Percentiles rank a stretch among this genome's conserved stretches.
Evolutionary conservation across 2,797 vertebrate genomes (phyloP).

Genomic region (Lacerta agilis): DNA sequence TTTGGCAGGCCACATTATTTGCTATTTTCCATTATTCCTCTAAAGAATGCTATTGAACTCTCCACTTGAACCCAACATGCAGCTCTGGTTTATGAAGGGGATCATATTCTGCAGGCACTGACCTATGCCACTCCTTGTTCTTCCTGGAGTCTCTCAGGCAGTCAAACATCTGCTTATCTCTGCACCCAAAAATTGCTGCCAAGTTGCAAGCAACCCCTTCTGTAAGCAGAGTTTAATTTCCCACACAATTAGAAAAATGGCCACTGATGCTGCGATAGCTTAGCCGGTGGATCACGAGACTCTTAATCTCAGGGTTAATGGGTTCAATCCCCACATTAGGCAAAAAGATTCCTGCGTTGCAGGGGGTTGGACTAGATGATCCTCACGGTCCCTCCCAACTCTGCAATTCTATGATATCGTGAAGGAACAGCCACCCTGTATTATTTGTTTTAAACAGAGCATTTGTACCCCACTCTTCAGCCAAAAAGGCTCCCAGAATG

Average conservation of each 20-base stretch:
- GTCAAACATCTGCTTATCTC: background rate
- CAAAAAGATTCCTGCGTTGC: no score
- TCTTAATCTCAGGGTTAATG: no score
- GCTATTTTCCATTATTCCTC: background rate
- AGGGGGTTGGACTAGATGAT: no score
- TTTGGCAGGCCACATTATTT: background rate
- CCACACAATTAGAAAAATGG: background rate
- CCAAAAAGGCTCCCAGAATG: no score
- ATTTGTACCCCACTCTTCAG: no score
- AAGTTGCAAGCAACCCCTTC: background rate
- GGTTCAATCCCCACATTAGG: no score
- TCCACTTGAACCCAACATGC: background rate
- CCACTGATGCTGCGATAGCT: background rate
- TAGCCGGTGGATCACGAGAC: no score
- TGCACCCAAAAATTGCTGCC: background rate
- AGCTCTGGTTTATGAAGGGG: background rate
- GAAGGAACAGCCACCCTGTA: background rate
- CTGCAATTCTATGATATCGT: no score
- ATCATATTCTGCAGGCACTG: background rate
- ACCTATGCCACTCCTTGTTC: background rate
- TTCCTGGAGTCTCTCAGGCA: background rate
- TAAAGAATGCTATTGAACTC: background rate
- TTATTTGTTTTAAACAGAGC: no score
- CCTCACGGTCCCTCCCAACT: no score
- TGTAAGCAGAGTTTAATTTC: background rate